Percentiles rank a stretch among this genome's conserved stretches.
These are phyloP conservation scores for Sphaeridia pumilis DNA, from an alignment of 2,888 invertebrate genomes.

Conservation along the genomic window DNA sequence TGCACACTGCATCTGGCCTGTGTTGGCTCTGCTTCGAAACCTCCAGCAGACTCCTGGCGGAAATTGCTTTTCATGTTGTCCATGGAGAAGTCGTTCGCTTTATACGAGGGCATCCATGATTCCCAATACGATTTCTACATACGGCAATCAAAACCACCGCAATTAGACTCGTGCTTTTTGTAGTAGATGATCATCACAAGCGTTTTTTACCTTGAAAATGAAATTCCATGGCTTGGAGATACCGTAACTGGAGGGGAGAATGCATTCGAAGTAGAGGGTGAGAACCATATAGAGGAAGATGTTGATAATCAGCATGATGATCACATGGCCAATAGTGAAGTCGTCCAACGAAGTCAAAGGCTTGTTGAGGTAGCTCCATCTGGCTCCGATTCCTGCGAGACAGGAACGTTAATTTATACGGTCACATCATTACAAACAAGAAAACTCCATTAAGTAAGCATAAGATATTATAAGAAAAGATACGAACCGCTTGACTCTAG, in stretches of 20 bases:
- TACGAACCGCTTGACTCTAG: constrained; percentile 35
- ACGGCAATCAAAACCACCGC: neutral
- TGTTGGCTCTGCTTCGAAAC: constrained; percentile 41
- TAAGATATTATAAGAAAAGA: neutral
- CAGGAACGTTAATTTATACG: neutral
- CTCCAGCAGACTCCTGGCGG: constrained; percentile 10
- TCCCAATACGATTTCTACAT: constrained; percentile 6
- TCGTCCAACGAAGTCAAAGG: constrained; percentile 38
- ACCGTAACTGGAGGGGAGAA: constrained; percentile 57
- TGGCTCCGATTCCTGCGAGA: constrained; percentile 38
- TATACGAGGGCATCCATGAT: neutral
- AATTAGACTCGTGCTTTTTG: neutral
- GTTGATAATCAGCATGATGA: constrained; percentile 31
- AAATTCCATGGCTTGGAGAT: constrained; percentile 55
- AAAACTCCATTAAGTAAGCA: neutral
- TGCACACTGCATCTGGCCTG: constrained; percentile 39
- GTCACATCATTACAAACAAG: constrained; percentile 1
- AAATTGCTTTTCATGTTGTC: neutral
- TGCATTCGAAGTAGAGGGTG: constrained; percentile 51
- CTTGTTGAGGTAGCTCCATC: constrained; percentile 39
- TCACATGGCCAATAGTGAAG: constrained; percentile 39
- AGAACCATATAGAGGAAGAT: constrained; percentile 45
- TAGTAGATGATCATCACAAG: neutral
- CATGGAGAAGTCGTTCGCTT: neutral
- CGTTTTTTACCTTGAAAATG: constrained; percentile 46